Evolutionary conservation across 2,888 invertebrate genomes (phyloP).

Genomic region (Agapostemon virescens): DNA sequence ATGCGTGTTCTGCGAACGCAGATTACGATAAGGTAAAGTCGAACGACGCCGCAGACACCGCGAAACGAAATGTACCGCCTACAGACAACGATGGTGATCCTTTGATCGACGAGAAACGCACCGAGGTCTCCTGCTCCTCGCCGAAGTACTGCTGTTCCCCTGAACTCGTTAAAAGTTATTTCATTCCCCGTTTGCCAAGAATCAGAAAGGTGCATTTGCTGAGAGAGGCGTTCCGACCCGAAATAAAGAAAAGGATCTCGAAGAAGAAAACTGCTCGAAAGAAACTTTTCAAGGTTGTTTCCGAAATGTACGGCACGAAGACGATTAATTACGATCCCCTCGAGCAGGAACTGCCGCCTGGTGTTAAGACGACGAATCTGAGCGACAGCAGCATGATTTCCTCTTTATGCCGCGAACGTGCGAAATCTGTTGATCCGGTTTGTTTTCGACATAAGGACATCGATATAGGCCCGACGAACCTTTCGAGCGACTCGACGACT

Average conservation of each 20-base stretch:
- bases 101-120: neutral
- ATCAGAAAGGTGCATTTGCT: neutral
- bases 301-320: constrained; percentile 65
- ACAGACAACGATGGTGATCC: neutral
- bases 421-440: neutral
- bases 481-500: constrained; percentile 31
- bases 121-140: neutral
- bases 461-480: neutral
- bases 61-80: neutral
- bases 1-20: neutral
- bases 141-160: neutral
- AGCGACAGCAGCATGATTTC: constrained; percentile 58
- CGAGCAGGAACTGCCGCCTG: constrained; percentile 20
- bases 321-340: constrained; percentile 67
- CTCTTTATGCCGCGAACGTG: neutral
- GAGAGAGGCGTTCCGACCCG: neutral
- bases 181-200: neutral
- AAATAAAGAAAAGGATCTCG: neutral
- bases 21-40: constrained; percentile 21
- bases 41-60: neutral
- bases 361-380: constrained; percentile 54
- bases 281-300: constrained; percentile 42
- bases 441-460: neutral
- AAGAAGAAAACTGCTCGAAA: neutral
- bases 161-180: neutral